Evolutionary conservation across 2,888 invertebrate species (phyloP).

Genomic region (Girardia tigrina): DNA sequence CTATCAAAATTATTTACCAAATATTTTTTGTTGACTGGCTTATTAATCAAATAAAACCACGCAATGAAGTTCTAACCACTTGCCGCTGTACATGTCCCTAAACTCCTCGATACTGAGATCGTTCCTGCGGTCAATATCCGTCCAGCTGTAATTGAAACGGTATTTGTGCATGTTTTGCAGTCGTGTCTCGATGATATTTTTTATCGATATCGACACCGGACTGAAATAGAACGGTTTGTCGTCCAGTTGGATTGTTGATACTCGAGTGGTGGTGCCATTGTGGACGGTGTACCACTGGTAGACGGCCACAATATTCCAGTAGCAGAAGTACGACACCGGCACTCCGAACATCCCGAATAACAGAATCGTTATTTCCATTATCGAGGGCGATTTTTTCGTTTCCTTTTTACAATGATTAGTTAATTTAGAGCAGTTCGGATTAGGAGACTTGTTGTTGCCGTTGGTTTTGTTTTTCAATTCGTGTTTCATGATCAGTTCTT

Average conservation of each 20-base stretch:
- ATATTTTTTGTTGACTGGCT: no score
- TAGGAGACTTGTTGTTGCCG: neutral
- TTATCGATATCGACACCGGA: neutral
- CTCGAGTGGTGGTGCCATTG: neutral
- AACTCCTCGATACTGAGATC: slow-evolving; percentile 44
- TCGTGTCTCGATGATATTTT: slow-evolving; percentile 34
- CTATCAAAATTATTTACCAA: no score
- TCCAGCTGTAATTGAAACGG: slow-evolving; percentile 38
- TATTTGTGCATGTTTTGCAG: slow-evolving; percentile 40
- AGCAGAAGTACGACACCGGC: slow-evolving; percentile 26
- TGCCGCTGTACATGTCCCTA: slow-evolving; percentile 46
- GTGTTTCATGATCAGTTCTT: neutral
- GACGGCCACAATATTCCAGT: neutral
- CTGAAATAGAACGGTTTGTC: neutral
- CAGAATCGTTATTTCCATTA: slow-evolving; percentile 1
- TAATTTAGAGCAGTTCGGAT: neutral
- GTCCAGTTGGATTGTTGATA: neutral
- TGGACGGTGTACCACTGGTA: neutral
- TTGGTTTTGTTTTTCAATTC: neutral
- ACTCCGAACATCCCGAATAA: slow-evolving; percentile 29
- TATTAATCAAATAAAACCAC: no score
- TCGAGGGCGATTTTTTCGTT: neutral
- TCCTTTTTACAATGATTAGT: neutral
- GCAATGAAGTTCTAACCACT: slow-evolving; percentile 44
- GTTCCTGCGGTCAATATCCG: slow-evolving; percentile 42